Evolutionary conservation across 2,797 vertebrate genomes (phyloP), one percentile per base, ranked within the genome.

Genomic region (Pteronotus mesoamericanus): DNA sequence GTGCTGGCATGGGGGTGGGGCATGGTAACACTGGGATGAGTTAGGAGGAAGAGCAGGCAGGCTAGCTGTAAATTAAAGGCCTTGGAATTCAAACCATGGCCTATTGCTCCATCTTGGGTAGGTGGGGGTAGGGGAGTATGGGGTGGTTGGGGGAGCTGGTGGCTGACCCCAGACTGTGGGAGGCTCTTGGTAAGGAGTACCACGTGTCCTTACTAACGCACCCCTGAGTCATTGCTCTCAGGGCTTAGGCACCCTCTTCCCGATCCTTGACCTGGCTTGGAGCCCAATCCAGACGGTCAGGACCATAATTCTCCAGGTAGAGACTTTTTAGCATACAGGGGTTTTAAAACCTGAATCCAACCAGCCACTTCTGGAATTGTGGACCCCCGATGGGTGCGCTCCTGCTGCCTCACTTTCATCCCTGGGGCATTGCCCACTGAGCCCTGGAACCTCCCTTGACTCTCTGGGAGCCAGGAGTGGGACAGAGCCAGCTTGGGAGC

Each of bases 31-130:
- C 0, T 53, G 26, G 68, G 51, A 80, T 77, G 32, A 86, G 55
- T 3, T 29, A 12, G 55, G n/a, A 3, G 5, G 16, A 78, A 68
- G 57, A 24, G 6, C 42, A 14, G 66, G 51, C 42, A 8, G 53
- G 39, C 61, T 37, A 2, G 71, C 68, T 29, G 32, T 42, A 37
- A 39, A 97, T 96, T 95, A 96, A 96, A 97, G 83, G 83, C 64
- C 91, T 93, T 96, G 83, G 92, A 92, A 82, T 94, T 85, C 18
- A 26, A 69, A 59, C 24, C 11, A 10, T 29, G 9, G 77, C 46
- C 42, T 61, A 1, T 15, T 21, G 44, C 84, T 93, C 21, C 39
- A 39, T 94, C n/a, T 91, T 44, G 0, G 11, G 48, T 2, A n/a
- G 64, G n/a, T 53, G 12, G n/a, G 26, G n/a, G 21, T 53, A 32